Evolutionary conservation across 64 coral and sea anemone species (phyloP), one percentile per base, ranked within the genome.

Genomic region (Pocillopora verrucosa): DNA sequence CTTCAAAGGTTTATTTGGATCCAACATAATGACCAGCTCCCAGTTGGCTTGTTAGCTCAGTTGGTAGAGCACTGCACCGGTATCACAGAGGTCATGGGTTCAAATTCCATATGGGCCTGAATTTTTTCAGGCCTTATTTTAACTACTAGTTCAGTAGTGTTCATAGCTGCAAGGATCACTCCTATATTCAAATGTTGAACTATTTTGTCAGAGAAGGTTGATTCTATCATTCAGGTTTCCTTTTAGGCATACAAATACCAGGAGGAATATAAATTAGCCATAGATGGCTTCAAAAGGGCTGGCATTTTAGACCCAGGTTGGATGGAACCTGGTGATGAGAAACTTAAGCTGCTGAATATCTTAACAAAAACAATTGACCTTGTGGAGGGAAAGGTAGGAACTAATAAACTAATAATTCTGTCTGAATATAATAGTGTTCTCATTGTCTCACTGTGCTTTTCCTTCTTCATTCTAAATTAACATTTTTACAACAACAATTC

Each of bases 241-340:
- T 77, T 92, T 4, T 22, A 99, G 97, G 97, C 91, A 15, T 95
- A 93, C 84, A 99, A 95, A 34, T 99, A 93, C 61, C 97, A 95
- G 45, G 97, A 99, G 75, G 89, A 99, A 88, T 99, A 91, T 74
- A 82, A 89, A 36, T 70, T 84, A 38, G 92, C 90, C 12, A 64
- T 99, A 59, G 75, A 88, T 24, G 94, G 84, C 84, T 95, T 99
- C 41, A 90, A 93, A 51, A 92, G 95, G 86, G 97, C 97, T 56
- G 61, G 75, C 51, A 11, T 58, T 1, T 64, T 95, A 60, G 97
- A 99, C 58, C 97, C 97, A 26, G 91, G 87, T 11, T 99, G 94
- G 87, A 73, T 56, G 56, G 97, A 99, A 63, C 78, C 93, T 11
- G 36, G 72, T 35, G 73, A 95, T 34, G 88, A 93, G 72, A 92